Evolutionary conservation across 2,113 vertebrate genomes (phyloP), one percentile per base, ranked within the genome.

Genomic region (Bothrops jararaca): DNA sequence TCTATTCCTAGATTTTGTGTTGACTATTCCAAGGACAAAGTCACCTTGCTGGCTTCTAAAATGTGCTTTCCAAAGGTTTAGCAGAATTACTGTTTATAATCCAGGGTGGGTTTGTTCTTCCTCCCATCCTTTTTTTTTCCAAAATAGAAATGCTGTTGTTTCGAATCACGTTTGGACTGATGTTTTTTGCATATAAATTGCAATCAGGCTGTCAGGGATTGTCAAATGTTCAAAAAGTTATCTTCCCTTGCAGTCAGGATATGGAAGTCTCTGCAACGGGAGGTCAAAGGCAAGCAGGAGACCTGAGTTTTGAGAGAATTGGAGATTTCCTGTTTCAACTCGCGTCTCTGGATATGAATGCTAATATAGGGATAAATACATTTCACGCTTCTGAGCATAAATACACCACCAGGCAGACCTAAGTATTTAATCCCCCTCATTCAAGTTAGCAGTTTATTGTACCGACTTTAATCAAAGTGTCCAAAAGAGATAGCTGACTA

Each of bases 331-430:
- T 90, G 48, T 88, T 64, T 34, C 29, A 85, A 60, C n/a, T 7
- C 22, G 48, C 11, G 85, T 86, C 9, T 89, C 18, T 91, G 56
- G 86, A 60, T 91, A 88, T 89, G 93, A 93, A 93, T 93, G 69
- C 23, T 91, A 93, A 93, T 85, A 85, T 42, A 89, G 22, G 90
- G 60, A 91, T 93, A 91, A 91, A 93, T 86, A 85, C 64, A 89
- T 88, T 56, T 91, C 69, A 93, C 3, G 45, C 69, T 89, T 86
- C 34, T 11, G 42, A 93, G 53, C 52, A 93, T 58, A 91, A 93
- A 93, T 91, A 9, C 42, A 91, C 80, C 64, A 89, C 64, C 24
- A 2, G 45, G 24, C 0, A 18, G 52, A 23, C 60, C 52, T 88
- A 89, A 91, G 64, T 85, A 34, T 52, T 80, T 93, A 93, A 91